These are phyloP conservation scores for Acrocera orbiculus DNA, from an alignment of 2,888 invertebrate species.

Conservation along the genomic window DNA sequence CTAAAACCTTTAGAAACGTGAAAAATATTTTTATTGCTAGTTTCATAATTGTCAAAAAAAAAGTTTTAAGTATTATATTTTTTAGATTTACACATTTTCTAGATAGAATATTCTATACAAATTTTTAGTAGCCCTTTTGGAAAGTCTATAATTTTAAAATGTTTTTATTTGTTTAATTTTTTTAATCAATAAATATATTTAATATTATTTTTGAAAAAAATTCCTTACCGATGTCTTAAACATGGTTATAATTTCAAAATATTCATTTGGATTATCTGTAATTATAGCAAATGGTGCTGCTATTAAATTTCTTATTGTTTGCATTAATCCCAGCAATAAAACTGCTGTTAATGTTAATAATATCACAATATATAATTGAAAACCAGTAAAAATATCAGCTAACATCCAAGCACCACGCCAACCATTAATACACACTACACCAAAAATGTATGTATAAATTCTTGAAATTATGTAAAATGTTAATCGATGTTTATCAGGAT, in stretches of 20 bases:
- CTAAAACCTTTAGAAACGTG: too few relatives aligned
- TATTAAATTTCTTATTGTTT: slow-evolving; percentile 59
- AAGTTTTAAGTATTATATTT: too few relatives aligned
- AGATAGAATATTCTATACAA: too few relatives aligned
- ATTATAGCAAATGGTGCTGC: slow-evolving; percentile 67
- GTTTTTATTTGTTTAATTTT: not conserved
- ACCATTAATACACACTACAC: slow-evolving; percentile 66
- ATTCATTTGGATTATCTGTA: slow-evolving; percentile 55
- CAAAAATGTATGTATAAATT: slow-evolving; percentile 56
- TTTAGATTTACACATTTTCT: too few relatives aligned
- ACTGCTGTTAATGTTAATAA: slow-evolving; percentile 48
- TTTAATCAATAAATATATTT: not conserved
- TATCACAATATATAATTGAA: slow-evolving; percentile 32
- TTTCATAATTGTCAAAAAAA: too few relatives aligned
- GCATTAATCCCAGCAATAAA: slow-evolving; percentile 46
- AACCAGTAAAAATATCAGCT: slow-evolving; percentile 51
- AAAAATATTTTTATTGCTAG: too few relatives aligned
- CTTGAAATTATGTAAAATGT: slow-evolving; percentile 53
- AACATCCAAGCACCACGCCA: slow-evolving; percentile 71
- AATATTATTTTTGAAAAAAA: not conserved
- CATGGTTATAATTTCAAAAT: slow-evolving; percentile 73
- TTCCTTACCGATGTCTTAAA: slow-evolving; percentile 63
- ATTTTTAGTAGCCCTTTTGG: not conserved
- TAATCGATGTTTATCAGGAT: slow-evolving; percentile 50
- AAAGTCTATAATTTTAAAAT: too few relatives aligned